Evolutionary conservation across 2,888 invertebrate species (phyloP).

Genomic region (Stenichneumon culpator): DNA sequence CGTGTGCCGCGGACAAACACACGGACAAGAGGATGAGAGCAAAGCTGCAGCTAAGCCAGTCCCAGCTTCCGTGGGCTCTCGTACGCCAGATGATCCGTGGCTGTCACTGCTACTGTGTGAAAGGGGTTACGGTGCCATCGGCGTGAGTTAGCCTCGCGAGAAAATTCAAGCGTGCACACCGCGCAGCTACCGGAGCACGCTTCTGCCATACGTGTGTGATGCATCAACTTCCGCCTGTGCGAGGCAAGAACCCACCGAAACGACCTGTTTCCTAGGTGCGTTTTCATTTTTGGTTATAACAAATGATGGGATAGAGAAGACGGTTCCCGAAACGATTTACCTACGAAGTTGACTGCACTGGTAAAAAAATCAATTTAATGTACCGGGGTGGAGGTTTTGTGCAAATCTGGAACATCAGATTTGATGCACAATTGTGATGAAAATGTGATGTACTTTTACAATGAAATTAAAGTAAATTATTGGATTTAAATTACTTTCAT

Average conservation of each 20-base stretch:
- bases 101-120: conserved; percentile 77
- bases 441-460: too few relatives aligned
- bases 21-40: neutral
- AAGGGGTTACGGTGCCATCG: conserved; percentile 77
- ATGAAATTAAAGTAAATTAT: too few relatives aligned
- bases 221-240: conserved; percentile 39
- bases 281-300: neutral
- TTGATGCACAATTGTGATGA: neutral
- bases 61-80: conserved; percentile 62
- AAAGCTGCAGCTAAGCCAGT: conserved; percentile 26
- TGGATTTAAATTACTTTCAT: too few relatives aligned
- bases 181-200: conserved; percentile 24
- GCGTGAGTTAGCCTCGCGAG: conserved; percentile 47
- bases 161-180: conserved; percentile 46
- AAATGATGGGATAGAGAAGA: neutral
- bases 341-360: neutral
- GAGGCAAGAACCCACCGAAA: conserved; percentile 8
- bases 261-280: neutral
- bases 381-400: neutral
- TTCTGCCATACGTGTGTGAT: neutral
- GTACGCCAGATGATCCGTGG: conserved; percentile 76
- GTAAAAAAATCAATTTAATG: neutral
- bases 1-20: conserved; percentile 10
- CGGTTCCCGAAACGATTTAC: neutral
- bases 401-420: neutral